Evolutionary conservation across 2,888 invertebrate genomes (phyloP), one percentile per base, ranked within the genome.

Genomic region (Callimorpha dominula): DNA sequence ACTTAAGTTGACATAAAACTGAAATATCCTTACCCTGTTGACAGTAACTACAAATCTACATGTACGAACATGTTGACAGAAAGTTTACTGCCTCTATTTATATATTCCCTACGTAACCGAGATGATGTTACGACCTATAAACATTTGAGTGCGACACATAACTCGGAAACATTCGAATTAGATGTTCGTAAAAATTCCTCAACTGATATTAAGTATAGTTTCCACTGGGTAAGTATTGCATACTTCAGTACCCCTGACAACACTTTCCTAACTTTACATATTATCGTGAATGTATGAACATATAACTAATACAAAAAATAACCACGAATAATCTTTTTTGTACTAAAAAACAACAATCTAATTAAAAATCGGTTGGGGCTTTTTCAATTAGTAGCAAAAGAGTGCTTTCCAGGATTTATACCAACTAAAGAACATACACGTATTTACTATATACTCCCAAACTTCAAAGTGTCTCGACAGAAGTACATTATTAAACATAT

Each of bases 141-240:
- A 82, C 68, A 70, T 75, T 78, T 77, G 71, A 83, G 76, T 74
- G 64, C 72, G 73, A 20, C 77, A 68, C 79, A 76, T 77, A 79
- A 76, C 83, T 77, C 60, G 43, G 65, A 70, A 77, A 81, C 78
- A 76, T 80, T 81, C 65, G 81, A 82, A 82, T 83, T 82, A 82
- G 81, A 83, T 73, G 79, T 67, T 66, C 69, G 73, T 74, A 57
- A 80, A 75, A 65, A 70, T 57, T n/a, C 65, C 72, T 77, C 65
- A 52, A 65, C 63, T 71, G 40, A 52, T n/a, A n/a, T 77, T 72
- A 67, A 40, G 81, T 9, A 12, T 62, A 11, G 76, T 42, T 54
- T 70, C 68, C 76, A 82, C 77, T 65, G 4, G 57, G 31, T 50
- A 57, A 65, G 31, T 65, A 65, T 17, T n/a, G 0, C n/a, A 17